A percentile compares a stretch with the other conserved stretches of the same genome.
phyloP scores from a whole-genome alignment of 2,888 invertebrate genomes.

The Cantharis lateralis region DNA sequence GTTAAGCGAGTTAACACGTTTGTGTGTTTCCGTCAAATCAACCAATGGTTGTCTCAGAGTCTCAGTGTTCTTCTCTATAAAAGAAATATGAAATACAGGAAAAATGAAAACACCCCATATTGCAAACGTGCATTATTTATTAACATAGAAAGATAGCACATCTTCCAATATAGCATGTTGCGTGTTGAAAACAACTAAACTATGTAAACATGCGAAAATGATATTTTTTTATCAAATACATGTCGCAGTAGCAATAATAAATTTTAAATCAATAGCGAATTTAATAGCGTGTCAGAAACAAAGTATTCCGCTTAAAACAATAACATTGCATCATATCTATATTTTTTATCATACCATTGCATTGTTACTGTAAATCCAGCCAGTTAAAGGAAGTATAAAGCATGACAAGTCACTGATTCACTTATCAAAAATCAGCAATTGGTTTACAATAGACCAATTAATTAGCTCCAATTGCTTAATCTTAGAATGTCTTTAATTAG shows the following conservation, averaged over 20 bases:
- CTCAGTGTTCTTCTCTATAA: too few species aligned
- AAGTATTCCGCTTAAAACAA: neutral
- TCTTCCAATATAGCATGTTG: neutral
- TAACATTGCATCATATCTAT: neutral
- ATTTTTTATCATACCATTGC: neutral
- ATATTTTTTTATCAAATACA: neutral
- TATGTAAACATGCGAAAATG: neutral
- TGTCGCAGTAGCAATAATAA: neutral
- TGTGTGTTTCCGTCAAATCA: neutral
- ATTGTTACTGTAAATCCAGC: neutral
- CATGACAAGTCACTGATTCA: slow-evolving; percentile 10
- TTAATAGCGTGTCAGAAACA: neutral
- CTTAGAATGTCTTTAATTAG: neutral
- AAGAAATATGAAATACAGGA: too few species aligned
- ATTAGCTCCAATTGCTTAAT: neutral
- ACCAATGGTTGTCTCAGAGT: too few species aligned
- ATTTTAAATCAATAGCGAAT: neutral
- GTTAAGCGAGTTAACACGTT: neutral
- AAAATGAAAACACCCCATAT: neutral
- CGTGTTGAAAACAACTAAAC: neutral
- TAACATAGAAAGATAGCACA: neutral
- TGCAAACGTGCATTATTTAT: neutral
- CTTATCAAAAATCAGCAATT: slow-evolving; percentile 7
- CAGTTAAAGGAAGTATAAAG: neutral
- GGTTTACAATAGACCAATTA: neutral